phyloP scores from a whole-genome alignment of 2,888 invertebrate genomes.

The Abrostola triplasia region DNA sequence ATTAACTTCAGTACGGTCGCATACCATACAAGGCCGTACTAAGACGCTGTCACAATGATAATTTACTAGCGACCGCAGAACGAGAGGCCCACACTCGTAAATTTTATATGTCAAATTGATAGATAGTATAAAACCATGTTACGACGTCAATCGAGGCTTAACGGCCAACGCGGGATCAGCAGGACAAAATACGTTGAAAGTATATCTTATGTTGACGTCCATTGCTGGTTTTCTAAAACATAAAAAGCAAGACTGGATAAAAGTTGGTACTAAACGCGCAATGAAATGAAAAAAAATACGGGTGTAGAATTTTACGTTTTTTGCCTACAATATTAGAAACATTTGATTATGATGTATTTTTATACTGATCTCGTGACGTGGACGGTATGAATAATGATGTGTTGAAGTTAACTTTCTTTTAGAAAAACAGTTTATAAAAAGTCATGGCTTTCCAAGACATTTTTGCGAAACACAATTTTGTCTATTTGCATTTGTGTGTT shows the following conservation, averaged over 20 bases:
- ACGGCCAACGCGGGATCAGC: conserved; percentile 40
- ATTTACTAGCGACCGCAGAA: conserved; percentile 32
- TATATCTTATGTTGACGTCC: conserved; percentile 18
- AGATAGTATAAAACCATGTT: conserved; percentile 54
- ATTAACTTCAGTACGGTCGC: conserved; percentile 5
- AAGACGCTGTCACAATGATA: conserved; percentile 9
- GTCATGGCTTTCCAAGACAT: background rate
- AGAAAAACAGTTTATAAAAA: background rate
- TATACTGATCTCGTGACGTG: background rate
- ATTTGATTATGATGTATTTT: conserved; percentile 16
- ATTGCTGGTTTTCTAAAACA: conserved; percentile 18
- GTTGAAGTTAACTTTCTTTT: background rate
- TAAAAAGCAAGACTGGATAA: background rate
- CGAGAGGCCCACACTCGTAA: conserved; percentile 36
- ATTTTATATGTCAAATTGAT: conserved; percentile 54
- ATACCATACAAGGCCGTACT: conserved; percentile 11
- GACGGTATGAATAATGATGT: conserved; percentile 10
- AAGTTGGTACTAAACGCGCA: background rate
- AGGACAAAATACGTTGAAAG: conserved; percentile 17
- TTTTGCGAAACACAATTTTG: too few species aligned
- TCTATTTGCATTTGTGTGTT: too few species aligned
- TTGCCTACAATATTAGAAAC: background rate
- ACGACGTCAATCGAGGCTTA: conserved; percentile 52
- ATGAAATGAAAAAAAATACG: background rate
- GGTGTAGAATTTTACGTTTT: background rate